These are phyloP conservation scores for Melospiza georgiana DNA, from an alignment of 2,113 vertebrate species.

Conservation along the genomic window DNA sequence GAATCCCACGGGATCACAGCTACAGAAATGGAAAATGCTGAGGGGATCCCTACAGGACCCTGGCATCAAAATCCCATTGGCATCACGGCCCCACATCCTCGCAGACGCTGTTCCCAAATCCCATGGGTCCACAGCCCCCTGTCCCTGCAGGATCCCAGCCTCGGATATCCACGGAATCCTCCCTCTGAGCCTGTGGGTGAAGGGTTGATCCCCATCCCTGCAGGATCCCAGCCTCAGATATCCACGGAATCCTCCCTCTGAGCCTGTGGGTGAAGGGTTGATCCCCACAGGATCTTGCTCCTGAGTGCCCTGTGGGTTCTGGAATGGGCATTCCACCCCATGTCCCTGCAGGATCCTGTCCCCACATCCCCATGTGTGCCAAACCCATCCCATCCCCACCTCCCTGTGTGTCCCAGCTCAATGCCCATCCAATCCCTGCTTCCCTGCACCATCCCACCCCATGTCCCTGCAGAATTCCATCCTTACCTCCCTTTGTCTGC, in stretches of 20 bases:
- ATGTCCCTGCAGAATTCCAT: background rate
- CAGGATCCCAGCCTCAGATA: background rate
- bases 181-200: background rate
- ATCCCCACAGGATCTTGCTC: background rate
- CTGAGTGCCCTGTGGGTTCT: background rate
- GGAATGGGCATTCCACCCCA: background rate
- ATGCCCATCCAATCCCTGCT: background rate
- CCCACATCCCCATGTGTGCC: background rate
- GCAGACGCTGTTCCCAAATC: background rate
- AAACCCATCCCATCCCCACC: too few species aligned
- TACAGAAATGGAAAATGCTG: too few species aligned
- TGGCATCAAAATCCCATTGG: background rate
- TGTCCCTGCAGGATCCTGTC: background rate
- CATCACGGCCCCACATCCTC: fast-evolving
- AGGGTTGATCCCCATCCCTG: background rate
- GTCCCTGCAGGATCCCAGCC: background rate
- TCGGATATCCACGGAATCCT: background rate
- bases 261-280: background rate
- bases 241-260: too few species aligned
- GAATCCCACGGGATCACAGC: background rate
- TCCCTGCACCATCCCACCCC: background rate
- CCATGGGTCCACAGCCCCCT: fast-evolving
- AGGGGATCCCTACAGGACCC: background rate
- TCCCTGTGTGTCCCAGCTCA: background rate
- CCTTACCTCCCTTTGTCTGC: background rate